Evolutionary conservation across 2,888 invertebrate genomes (phyloP), one percentile per base, ranked within the genome.

Genomic region (Dryocosmus kuriphilus): DNA sequence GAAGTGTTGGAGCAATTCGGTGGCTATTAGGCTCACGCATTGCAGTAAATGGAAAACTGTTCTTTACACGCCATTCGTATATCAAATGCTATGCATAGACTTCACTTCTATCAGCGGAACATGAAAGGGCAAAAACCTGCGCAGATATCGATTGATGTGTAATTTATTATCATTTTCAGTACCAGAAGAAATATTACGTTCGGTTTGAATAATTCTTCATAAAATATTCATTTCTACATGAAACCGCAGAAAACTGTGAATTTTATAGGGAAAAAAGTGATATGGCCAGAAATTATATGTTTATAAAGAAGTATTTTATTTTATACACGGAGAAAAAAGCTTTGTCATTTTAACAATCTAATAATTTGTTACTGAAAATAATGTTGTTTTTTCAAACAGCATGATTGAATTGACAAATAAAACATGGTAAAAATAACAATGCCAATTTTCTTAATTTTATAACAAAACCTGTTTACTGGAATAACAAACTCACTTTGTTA

Each of bases 1-100:
- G 41, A 67, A 46, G 67, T 67, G 24, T 46, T 19, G 27, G 46
- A 67, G 46, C 24, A 27, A 67, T 67, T 46, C 27, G 46, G 67
- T 67, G 46, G 9, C 46, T 67, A 27, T 46, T 67, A 27, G 6
- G 65, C n/a, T 46, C 46, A 67, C 19, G 46, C 38, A 46, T 67
- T 67, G 46, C 27, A 41, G 46, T 30, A 41, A 46, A 67, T 67
- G 6, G 8, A 41, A 24, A 41, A 60, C 57, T 60, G 57, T 60
- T 60, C 57, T 60, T 27, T 60, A 60, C 57, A 60, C 24, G 27
- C 24, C 24, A 60, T 14, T 2, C 22, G 9, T 51, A 46, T 46
- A 51, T 51, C 9, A n/a, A 51, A 51, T 22, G 22, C 22, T 22
- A 22, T 22, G 27, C 6, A 60, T 27, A 60, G 57, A 27, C 57